Base-by-base conservation (phyloP, 2,113 vertebrate species). In the Argyrosomus japonicus region DNA sequence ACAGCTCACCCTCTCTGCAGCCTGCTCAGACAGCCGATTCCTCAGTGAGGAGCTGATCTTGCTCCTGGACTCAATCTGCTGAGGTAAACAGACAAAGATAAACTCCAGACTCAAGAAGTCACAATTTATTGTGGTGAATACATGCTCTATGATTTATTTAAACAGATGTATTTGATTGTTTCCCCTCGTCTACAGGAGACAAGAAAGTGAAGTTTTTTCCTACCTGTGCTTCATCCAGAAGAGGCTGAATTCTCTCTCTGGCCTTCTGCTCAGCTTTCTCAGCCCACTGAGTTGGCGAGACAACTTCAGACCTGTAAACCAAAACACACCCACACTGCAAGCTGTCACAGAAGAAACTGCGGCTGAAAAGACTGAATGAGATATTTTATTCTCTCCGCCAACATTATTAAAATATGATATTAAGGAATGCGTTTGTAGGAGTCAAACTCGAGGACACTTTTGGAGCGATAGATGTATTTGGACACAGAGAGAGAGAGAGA, bases 181-280 rank as follows among this genome's bases (percentile, higher is more conserved):
- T 69, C n/a, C 32, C 4, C 9, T 51, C 14, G n/a, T 32, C 29
- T 65, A 27, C 21, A 43, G n/a, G 47, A 29, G 56, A 73, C 2
- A 63, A 68, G 40, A 2, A 13, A 27, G 8, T 1, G 21, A 10
- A 17, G 14, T 2, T 23, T 77, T 69, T 36, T 47, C 72, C 45
- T 90, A 97, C 96, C 95, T 96, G 92, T 2, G 83, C 94, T 78
- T 85, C 83, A 18, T 92, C 87, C 67, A 93, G 32, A 0, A 81
- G 88, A 9, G 93, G 93, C 76, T 94, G 93, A 54, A 93, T 89
- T 67, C 10, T 69, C 43, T 94, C 89, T 81, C 0, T 36, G 50
- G 72, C 81, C 64, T 87, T 73, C 76, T 88, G 91, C 82, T 95
- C 94, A 7, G 91, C 89, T 78, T 72, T 82, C 84, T 93, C 91